Evolutionary conservation across 2,888 invertebrate genomes (phyloP).

Genomic region (Drosophila anceps): DNA sequence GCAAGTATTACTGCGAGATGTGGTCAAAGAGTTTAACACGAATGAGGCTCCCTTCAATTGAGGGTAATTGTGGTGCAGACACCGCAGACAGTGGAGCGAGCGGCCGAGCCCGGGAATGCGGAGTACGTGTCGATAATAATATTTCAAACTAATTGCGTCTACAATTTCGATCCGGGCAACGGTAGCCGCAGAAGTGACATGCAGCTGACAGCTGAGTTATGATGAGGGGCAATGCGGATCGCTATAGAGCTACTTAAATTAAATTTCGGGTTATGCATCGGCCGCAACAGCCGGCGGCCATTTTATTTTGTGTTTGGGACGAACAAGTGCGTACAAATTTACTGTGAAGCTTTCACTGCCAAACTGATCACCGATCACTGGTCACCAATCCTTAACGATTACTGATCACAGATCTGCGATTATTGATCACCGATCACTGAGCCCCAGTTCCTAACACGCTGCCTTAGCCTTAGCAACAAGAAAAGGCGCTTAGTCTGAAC

Average conservation of each 20-base stretch:
- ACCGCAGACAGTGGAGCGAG: constrained; percentile 26
- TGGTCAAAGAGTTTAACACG: constrained; percentile 80
- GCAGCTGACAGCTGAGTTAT: constrained; percentile 82
- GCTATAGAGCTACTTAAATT: constrained; percentile 47
- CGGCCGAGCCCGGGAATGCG: constrained; percentile 20
- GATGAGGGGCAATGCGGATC: constrained; percentile 51
- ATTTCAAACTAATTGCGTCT: constrained; percentile 77
- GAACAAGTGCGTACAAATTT: constrained; percentile 73
- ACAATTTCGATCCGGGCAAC: constrained; percentile 74
- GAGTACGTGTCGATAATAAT: constrained; percentile 81
- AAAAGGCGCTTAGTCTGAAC: constrained; percentile 14
- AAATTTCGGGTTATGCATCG: constrained; percentile 56
- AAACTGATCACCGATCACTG: constrained; percentile 26
- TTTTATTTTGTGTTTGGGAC: constrained; percentile 41
- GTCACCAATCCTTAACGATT: not conserved
- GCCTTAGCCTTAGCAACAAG: constrained; percentile 51
- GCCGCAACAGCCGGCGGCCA: constrained; percentile 65
- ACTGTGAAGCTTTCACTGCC: constrained; percentile 73
- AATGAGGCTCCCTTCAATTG: constrained; percentile 75
- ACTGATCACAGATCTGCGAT: not conserved
- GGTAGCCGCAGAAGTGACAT: constrained; percentile 83
- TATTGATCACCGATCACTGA: constrained; percentile 38
- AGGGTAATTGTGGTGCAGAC: constrained; percentile 75
- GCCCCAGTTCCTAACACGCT: constrained; percentile 12
- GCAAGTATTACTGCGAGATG: constrained; percentile 59